Conservation (phyloP, 2,113 vertebrate species). For the Mola mola region DNA sequence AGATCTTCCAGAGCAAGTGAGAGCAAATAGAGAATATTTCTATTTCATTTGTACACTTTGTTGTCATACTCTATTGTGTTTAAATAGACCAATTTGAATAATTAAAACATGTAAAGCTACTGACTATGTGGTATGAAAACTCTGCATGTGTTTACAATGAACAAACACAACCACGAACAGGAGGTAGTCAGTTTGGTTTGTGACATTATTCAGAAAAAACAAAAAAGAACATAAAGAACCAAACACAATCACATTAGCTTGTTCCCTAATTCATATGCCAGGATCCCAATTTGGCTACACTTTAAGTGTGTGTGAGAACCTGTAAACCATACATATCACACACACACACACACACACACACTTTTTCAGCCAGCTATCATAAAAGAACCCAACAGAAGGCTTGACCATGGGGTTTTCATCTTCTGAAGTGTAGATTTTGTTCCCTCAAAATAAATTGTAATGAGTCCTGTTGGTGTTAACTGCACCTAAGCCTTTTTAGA, state of each 20-base stretch:
- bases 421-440: conserved; percentile 19
- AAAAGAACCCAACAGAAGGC: conserved; percentile 19
- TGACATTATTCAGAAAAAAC: no score
- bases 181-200: no score
- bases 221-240: no score
- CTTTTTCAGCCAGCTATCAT: conserved; percentile 11
- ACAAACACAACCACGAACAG: neutral
- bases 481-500: conserved; percentile 3
- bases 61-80: conserved; percentile 86
- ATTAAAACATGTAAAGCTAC: conserved; percentile 83
- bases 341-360: conserved; percentile 29
- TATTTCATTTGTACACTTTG: conserved; percentile 85
- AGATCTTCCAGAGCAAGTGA: conserved; percentile 81
- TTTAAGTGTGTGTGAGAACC: no score
- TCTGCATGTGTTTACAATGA: conserved; percentile 1
- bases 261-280: no score
- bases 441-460: neutral
- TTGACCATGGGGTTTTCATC: neutral
- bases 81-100: conserved; percentile 85
- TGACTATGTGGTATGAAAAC: conserved; percentile 19
- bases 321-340: no score
- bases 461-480: conserved; percentile 26
- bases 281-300: no score
- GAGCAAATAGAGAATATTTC: conserved; percentile 75
- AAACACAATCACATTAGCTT: no score